Percentiles rank a stretch among this genome's conserved stretches.
These are phyloP conservation scores for Xyliphius kryptos DNA, from an alignment of 2,113 vertebrate species.

Conservation along the genomic window DNA sequence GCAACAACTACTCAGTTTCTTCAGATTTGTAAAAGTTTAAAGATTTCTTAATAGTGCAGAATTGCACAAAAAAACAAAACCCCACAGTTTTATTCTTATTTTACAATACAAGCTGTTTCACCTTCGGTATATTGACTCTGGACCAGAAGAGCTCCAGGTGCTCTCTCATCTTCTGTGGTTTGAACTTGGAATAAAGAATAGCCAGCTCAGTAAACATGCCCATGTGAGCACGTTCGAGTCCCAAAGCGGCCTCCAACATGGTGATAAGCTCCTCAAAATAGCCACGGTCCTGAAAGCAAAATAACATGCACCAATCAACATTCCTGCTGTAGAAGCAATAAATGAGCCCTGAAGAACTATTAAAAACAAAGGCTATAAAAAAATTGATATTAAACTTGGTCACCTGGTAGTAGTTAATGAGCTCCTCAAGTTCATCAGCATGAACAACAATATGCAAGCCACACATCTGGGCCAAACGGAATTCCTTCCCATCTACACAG, in stretches of 20 bases:
- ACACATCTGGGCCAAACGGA: constrained; percentile 96
- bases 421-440: constrained; percentile 94
- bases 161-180: constrained; percentile 98
- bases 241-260: constrained; percentile 94
- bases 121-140: constrained; percentile 98
- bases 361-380: too few species aligned
- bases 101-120: too few species aligned
- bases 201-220: constrained; percentile 98
- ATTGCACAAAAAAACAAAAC: too few species aligned
- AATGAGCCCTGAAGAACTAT: too few species aligned
- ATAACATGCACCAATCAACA: too few species aligned
- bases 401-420: constrained; percentile 99
- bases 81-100: too few species aligned
- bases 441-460: constrained; percentile 98
- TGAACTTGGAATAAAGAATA: constrained; percentile 98
- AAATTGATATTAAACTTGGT: too few species aligned
- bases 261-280: constrained; percentile 98
- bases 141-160: constrained; percentile 98
- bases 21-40: too few species aligned
- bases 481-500: constrained; percentile 96
- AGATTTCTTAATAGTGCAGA: too few species aligned
- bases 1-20: too few species aligned
- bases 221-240: constrained; percentile 96
- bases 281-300: constrained; percentile 95
- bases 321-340: too few species aligned